phyloP scores from a whole-genome alignment of 2,113 vertebrate species.

The Gallinago undulata region DNA sequence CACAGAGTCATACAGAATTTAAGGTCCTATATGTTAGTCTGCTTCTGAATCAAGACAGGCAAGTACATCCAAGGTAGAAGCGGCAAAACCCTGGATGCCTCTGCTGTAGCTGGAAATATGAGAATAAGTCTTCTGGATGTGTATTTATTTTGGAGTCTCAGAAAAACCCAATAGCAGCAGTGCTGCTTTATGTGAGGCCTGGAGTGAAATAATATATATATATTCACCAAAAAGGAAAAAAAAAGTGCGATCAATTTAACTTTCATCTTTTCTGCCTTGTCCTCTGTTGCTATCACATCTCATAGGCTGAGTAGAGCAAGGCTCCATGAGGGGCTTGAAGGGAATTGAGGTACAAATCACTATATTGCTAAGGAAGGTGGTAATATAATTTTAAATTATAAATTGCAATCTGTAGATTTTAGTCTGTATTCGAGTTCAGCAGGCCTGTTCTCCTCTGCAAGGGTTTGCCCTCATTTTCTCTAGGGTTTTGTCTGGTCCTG shows the following conservation, averaged over 20 bases:
- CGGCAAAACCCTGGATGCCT: constrained; percentile 57
- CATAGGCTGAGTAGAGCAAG: neutral
- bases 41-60: constrained; percentile 53
- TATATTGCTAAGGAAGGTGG: neutral
- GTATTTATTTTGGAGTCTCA: constrained; percentile 63
- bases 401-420: neutral
- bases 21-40: constrained; percentile 50
- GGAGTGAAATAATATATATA: constrained; percentile 24
- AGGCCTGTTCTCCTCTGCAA: neutral
- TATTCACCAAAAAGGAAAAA: neutral
- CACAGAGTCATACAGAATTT: constrained; percentile 47
- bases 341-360: neutral
- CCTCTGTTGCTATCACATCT: neutral
- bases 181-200: constrained; percentile 43
- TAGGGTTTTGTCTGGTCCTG: neutral
- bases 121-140: constrained; percentile 65
- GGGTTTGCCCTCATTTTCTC: neutral
- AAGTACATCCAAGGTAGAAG: constrained; percentile 54
- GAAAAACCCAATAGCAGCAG: constrained; percentile 23
- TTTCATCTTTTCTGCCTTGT: constrained; percentile 5
- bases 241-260: constrained; percentile 13
- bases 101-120: constrained; percentile 64
- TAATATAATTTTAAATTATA: neutral
- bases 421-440: accelerated
- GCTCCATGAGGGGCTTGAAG: neutral